These are phyloP conservation scores for Chrysochloris asiatica DNA, from an alignment of 2,113 vertebrate genomes.

Conservation along the genomic window DNA sequence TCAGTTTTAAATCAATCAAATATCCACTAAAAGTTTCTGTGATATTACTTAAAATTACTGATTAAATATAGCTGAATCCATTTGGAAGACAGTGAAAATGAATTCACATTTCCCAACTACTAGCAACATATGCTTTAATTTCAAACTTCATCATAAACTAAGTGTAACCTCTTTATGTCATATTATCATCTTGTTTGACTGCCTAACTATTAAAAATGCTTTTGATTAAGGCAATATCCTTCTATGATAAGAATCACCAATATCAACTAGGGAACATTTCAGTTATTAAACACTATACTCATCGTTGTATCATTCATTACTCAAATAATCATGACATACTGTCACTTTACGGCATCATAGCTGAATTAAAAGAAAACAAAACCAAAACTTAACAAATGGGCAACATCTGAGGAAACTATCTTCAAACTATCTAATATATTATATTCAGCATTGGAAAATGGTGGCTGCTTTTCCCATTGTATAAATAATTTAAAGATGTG, in stretches of 20 bases:
- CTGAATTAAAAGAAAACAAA: slow-evolving; percentile 2
- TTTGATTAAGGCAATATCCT: not conserved
- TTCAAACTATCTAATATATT: not conserved
- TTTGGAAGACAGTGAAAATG: slow-evolving; percentile 19
- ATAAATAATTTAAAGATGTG: not conserved
- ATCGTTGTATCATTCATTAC: not conserved
- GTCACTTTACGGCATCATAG: slow-evolving; percentile 3
- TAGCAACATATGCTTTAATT: not conserved
- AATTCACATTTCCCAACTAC: not conserved
- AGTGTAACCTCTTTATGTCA: not conserved
- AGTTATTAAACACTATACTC: too few relatives aligned
- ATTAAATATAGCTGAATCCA: slow-evolving; percentile 8
- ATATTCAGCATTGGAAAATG: not conserved
- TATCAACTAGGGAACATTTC: not conserved
- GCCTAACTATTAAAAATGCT: slow-evolving; percentile 26
- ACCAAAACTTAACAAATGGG: not conserved
- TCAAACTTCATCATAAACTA: not conserved
- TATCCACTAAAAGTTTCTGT: not conserved
- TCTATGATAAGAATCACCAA: not conserved
- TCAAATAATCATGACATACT: not conserved
- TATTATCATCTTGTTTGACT: not conserved
- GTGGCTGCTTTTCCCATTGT: not conserved
- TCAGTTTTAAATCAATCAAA: slow-evolving; percentile 4
- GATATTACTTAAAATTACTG: not conserved
- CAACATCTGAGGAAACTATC: not conserved